A percentile compares a stretch with the other conserved stretches of the same genome.
These are phyloP conservation scores for Drosophila bipectinata DNA, from an alignment of 1,140 invertebrate genomes.

Conservation along the genomic window DNA sequence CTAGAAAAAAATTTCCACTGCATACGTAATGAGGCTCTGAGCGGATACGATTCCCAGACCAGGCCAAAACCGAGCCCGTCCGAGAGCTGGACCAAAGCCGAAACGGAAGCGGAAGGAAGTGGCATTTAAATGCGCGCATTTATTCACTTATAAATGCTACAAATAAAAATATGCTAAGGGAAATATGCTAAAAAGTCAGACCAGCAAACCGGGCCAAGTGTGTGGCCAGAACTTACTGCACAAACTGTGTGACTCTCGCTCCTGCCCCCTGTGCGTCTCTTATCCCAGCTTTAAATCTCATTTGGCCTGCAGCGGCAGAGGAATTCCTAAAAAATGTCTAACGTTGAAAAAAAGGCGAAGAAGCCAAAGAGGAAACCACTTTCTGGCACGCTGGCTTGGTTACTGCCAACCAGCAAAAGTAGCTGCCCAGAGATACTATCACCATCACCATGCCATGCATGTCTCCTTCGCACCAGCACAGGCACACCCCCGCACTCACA, in stretches of 20 bases:
- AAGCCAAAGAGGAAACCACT: conserved; percentile 43
- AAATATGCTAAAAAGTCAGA: conserved; percentile 76
- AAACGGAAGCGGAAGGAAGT: conserved; percentile 53
- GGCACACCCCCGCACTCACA: conserved; percentile 8
- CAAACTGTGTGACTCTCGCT: conserved; percentile 16
- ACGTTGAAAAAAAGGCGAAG: conserved; percentile 12
- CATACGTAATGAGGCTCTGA: conserved; percentile 73
- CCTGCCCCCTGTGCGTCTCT: not conserved
- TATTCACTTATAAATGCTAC: conserved; percentile 82
- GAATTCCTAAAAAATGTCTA: conserved; percentile 58
- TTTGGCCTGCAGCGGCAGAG: conserved; percentile 73
- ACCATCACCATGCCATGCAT: conserved; percentile 69
- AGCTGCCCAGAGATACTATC: conserved; percentile 69
- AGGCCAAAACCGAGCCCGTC: conserved; percentile 12
- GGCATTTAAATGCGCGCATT: conserved; percentile 81
- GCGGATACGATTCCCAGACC: conserved; percentile 44
- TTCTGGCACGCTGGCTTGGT: conserved; percentile 57
- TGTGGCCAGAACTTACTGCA: conserved; percentile 58
- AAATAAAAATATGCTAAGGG: conserved; percentile 78
- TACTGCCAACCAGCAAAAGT: conserved; percentile 40
- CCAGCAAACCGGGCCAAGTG: conserved; percentile 66
- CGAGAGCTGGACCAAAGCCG: conserved; percentile 31
- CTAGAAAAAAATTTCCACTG: conserved; percentile 70
- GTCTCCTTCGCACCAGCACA: conserved; percentile 60
- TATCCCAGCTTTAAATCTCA: conserved; percentile 72